These are phyloP conservation scores for Mola mola DNA, from an alignment of 2,113 vertebrate genomes.

Conservation along the genomic window DNA sequence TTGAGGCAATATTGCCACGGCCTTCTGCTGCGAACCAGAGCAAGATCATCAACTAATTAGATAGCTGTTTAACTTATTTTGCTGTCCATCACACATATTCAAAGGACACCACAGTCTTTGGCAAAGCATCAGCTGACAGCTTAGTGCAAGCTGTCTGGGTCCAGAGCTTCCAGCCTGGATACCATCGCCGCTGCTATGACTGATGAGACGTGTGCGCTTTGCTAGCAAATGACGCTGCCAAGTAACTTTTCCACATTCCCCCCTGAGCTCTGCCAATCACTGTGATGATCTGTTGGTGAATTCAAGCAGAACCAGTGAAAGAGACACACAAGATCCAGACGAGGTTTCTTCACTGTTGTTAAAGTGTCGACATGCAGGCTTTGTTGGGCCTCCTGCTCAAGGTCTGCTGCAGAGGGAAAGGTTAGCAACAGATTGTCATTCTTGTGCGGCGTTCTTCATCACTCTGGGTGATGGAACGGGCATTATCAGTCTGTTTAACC, in stretches of 20 bases:
- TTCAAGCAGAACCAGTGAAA: neutral
- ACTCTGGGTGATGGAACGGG: neutral
- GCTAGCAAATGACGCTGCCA: conserved; percentile 34
- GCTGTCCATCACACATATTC: conserved; percentile 18
- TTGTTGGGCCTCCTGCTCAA: conserved; percentile 9
- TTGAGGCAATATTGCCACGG: neutral
- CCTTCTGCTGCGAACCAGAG: conserved; percentile 10
- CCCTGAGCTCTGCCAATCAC: conserved; percentile 36
- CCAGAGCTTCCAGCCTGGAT: conserved; percentile 20
- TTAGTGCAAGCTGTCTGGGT: conserved; percentile 20
- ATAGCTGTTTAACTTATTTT: conserved; percentile 13
- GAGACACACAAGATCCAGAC: conserved; percentile 3
- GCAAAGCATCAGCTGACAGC: conserved; percentile 10
- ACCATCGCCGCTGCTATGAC: too few species aligned
- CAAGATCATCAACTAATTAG: conserved; percentile 19
- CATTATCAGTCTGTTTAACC: conserved; percentile 12
- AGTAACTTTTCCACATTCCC: conserved; percentile 4
- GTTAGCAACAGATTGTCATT: conserved; percentile 11
- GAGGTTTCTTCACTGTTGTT: neutral
- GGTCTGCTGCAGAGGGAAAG: conserved; percentile 1
- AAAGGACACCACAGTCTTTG: conserved; percentile 19
- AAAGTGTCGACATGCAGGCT: neutral
- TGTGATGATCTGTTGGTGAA: conserved; percentile 11
- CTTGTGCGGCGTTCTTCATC: neutral
- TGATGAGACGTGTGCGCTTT: too few species aligned